Base-by-base conservation (phyloP, 2,797 vertebrate species). In the Xenentodon cancila region DNA sequence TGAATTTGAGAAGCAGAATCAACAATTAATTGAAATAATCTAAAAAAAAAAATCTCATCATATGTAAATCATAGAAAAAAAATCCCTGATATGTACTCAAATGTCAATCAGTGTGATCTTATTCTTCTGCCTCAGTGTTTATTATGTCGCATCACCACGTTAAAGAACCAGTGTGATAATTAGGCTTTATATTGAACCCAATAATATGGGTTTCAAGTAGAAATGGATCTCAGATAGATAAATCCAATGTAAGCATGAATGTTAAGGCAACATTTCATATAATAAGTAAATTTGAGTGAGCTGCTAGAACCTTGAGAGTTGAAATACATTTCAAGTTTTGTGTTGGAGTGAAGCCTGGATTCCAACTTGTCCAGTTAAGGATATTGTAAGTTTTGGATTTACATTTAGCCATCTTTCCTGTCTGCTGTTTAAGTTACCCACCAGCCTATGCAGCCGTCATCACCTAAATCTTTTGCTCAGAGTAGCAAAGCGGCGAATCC, bases 101-200 rank as follows among this genome's bases (percentile, higher is more conserved):
- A 12, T 1, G 34, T 12, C 2, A 13, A 13, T 11, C 34, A 37
- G 12, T 37, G 12, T 37, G 34, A 37, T 37, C 12, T 37, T 37
- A 37, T 37, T 13, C 11, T 19, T 50, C 22, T 50, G 7, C 12
- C 16, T n/a, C 3, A 15, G 11, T 15, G 16, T 15, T 4, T 42
- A 1, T 43, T 63, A 37, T 34, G 3, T 59, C 18, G 22, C 32
- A 4, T 49, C 46, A 9, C 25, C 30, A 11, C 25, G 46, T n/a
- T 47, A 49, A 40, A 50, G 37, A 45, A 53, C 30, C 30, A 53
- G 25, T 9, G 4, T 8, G 15, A 30, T 64, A 60, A 56, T 45
- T 40, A 27, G 5, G n/a, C 7, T 30, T 50, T 15, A 27, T 12
- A n/a, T 30, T n/a, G 17, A 51, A 40, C 43, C 34, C 5, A 42